A percentile compares a stretch with the other conserved stretches of the same genome.
Evolutionary conservation across 2,797 vertebrate genomes (phyloP).

Genomic region (Urophycis tenuis): DNA sequence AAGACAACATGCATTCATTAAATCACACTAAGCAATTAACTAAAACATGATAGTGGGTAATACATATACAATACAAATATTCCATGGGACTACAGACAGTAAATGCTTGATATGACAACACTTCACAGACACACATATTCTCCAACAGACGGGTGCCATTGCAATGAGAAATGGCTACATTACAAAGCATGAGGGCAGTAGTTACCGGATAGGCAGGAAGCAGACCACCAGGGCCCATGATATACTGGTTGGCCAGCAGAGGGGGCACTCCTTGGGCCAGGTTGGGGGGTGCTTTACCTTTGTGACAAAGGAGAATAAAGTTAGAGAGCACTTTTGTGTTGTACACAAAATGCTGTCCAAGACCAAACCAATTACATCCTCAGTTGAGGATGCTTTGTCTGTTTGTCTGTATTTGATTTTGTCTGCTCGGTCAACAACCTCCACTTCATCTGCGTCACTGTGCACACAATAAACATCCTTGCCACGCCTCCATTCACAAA

Average conservation of each 20-base stretch:
- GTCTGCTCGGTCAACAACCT: no score
- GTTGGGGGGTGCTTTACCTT: slow-evolving; percentile 95
- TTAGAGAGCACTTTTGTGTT: neutral
- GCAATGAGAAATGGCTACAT: no score
- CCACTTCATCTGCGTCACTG: no score
- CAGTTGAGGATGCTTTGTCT: neutral
- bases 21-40: neutral
- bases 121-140: no score
- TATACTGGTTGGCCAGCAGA: slow-evolving; percentile 94
- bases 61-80: no score
- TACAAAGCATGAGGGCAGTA: neutral
- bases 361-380: neutral
- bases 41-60: no score
- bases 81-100: no score
- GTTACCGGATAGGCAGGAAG: slow-evolving; percentile 96
- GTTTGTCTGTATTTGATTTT: neutral
- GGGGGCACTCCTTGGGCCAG: slow-evolving; percentile 91
- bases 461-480: no score
- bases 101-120: no score
- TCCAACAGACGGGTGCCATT: no score
- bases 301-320: slow-evolving; percentile 24
- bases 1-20: neutral
- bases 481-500: no score
- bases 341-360: neutral
- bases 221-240: slow-evolving; percentile 95